Evolutionary conservation across 1,140 invertebrate species (phyloP), one percentile per base, ranked within the genome.

Genomic region (Streblospio benedicti): DNA sequence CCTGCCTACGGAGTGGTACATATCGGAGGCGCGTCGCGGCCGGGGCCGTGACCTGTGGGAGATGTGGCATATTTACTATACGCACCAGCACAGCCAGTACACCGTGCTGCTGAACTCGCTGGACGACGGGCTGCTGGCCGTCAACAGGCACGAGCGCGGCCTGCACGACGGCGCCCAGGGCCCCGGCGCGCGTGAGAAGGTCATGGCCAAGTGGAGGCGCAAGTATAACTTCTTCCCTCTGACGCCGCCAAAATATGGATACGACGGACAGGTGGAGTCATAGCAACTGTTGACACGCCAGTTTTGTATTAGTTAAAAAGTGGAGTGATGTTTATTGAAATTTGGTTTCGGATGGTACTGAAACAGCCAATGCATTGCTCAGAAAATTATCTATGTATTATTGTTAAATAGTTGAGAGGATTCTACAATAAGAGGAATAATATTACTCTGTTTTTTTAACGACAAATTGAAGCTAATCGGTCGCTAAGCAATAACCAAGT

Each of bases 41-140:
- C 18, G 27, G 4, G 44, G 27, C 9, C 44, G 44, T n/a, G 27
- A n/a, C 5, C 44, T 47, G 44, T 47, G 44, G 44, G 44, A 47
- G 27, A n/a, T 20, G 44, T 47, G 44, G 44, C 44, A 47, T 25
- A 47, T 47, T 25, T 47, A 47, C 44, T 47, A 47, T 18, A 47
- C 44, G 18, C 4, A 47, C 44, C 18, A 20, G 44, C 4, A 4
- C 5, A 5, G n/a, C n/a, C 44, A 47, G 18, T 47, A 47, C 18
- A 47, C 44, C 4, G 44, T 47, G 4, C 18, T 47, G 44, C 6
- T 47, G 44, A 47, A 47, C 44, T 25, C 44, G n/a, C n/a, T n/a
- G 5, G n/a, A 27, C 18, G 27, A 27, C 9, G 44, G 44, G 44
- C 27, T 47, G 44, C 44, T 47, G 5, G 44, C 44, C 5, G 44